These are phyloP conservation scores for Nyctibius grandis DNA, from an alignment of 2,797 vertebrate genomes.

Conservation along the genomic window DNA sequence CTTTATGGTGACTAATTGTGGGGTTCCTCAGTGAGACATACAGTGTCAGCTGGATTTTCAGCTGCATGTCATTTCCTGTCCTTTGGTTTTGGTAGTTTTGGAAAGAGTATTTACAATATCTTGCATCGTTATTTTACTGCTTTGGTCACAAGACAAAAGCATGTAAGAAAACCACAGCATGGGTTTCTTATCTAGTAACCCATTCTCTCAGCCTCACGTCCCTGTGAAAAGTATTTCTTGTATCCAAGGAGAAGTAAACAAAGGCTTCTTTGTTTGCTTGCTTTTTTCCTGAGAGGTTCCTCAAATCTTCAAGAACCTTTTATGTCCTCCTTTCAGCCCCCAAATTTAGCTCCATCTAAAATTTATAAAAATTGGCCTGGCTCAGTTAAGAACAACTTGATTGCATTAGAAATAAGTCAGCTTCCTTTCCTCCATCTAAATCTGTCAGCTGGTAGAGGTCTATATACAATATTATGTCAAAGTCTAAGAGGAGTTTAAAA, in stretches of 20 bases:
- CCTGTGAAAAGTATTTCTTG: neutral
- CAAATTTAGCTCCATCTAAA: neutral
- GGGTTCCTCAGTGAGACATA: neutral
- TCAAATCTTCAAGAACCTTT: neutral
- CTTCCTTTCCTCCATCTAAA: neutral
- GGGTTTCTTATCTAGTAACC: neutral
- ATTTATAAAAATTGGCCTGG: neutral
- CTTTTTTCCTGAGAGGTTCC: neutral
- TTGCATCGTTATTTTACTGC: neutral
- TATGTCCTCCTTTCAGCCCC: neutral
- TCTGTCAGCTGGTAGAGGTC: neutral
- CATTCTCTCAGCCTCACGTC: neutral
- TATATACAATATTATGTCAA: neutral
- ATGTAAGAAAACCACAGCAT: neutral
- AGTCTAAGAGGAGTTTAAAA: neutral
- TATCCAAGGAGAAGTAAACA: neutral
- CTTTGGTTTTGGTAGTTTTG: neutral
- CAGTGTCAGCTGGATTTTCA: neutral
- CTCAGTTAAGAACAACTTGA: neutral
- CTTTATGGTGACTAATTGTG: neutral
- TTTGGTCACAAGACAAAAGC: constrained; percentile 9
- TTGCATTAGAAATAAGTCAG: neutral
- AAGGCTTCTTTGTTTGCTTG: neutral
- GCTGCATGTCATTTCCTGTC: neutral
- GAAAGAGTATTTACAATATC: neutral